A percentile compares a stretch with the other conserved stretches of the same genome.
Evolutionary conservation across 1,140 invertebrate species (phyloP).

Genomic region (Scaptomyza montana): DNA sequence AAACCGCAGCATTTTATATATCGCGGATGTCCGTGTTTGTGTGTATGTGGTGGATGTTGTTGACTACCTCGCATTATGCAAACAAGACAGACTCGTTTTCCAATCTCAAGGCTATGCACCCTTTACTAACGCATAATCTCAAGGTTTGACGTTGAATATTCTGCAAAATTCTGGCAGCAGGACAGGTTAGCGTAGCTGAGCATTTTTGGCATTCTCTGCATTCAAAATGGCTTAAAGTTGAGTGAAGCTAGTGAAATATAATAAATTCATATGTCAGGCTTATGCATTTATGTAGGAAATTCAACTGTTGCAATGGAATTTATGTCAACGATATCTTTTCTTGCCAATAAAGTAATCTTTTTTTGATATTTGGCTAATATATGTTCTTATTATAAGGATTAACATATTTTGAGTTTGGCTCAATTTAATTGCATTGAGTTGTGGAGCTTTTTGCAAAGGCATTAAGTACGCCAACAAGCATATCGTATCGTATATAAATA

Average conservation of each 20-base stretch:
- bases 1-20: constrained; percentile 69
- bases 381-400: background rate
- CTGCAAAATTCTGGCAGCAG: constrained; percentile 35
- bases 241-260: background rate
- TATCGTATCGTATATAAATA: constrained; percentile 20
- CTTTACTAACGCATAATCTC: constrained; percentile 19
- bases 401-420: constrained; percentile 8
- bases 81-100: constrained; percentile 52
- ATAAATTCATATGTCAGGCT: constrained; percentile 4
- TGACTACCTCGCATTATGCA: constrained; percentile 72
- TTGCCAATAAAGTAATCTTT: too few species aligned
- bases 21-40: constrained; percentile 11
- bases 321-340: too few species aligned
- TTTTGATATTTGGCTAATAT: background rate
- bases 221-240: constrained; percentile 19
- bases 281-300: background rate
- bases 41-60: constrained; percentile 22
- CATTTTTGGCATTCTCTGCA: constrained; percentile 6
- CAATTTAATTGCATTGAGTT: constrained; percentile 25
- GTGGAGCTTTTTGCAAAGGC: constrained; percentile 32
- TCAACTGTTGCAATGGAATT: too few species aligned
- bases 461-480: constrained; percentile 47
- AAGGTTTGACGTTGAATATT: constrained; percentile 53
- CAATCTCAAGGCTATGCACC: constrained; percentile 26
- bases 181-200: constrained; percentile 3